These are phyloP conservation scores for Hycleus phaleratus DNA, from an alignment of 1,140 invertebrate species.

Conservation along the genomic window DNA sequence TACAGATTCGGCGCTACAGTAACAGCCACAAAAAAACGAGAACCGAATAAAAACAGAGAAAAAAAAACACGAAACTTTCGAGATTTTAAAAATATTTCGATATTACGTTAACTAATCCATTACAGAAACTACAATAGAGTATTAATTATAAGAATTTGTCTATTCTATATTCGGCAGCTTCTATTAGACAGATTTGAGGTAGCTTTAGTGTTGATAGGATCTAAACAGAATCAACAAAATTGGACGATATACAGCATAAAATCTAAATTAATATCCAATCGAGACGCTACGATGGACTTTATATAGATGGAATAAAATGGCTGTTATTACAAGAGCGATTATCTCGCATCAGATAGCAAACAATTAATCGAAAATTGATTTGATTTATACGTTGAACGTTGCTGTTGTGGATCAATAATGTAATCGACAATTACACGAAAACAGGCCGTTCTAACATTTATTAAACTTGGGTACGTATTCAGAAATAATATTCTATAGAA, in stretches of 20 bases:
- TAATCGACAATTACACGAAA: constrained; percentile 8
- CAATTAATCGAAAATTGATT: neutral
- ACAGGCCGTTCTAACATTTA: constrained; percentile 6
- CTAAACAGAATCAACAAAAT: too few relatives aligned
- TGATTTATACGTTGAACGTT: constrained; percentile 1
- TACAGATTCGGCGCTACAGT: constrained; percentile 12
- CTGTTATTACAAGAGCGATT: neutral
- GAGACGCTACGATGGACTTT: neutral
- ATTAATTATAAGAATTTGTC: too few relatives aligned
- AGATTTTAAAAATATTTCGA: neutral
- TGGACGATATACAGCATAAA: too few relatives aligned
- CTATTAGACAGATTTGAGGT: too few relatives aligned
- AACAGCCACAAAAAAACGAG: constrained; percentile 17
- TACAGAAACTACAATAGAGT: too few relatives aligned
- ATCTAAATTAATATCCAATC: neutral
- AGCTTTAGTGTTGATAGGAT: too few relatives aligned
- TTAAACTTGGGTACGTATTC: constrained; percentile 8
- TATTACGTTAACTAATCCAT: neutral
- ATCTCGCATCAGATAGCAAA: neutral
- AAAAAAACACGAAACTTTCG: neutral
- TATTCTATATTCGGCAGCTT: too few relatives aligned
- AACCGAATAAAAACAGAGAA: constrained; percentile 8
- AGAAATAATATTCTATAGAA: constrained; percentile 6
- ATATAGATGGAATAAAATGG: neutral
- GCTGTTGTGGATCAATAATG: neutral